Percentiles rank a stretch among this genome's conserved stretches.
Evolutionary conservation across 2,797 vertebrate species (phyloP).

Genomic region (Eospalax fontanierii): DNA sequence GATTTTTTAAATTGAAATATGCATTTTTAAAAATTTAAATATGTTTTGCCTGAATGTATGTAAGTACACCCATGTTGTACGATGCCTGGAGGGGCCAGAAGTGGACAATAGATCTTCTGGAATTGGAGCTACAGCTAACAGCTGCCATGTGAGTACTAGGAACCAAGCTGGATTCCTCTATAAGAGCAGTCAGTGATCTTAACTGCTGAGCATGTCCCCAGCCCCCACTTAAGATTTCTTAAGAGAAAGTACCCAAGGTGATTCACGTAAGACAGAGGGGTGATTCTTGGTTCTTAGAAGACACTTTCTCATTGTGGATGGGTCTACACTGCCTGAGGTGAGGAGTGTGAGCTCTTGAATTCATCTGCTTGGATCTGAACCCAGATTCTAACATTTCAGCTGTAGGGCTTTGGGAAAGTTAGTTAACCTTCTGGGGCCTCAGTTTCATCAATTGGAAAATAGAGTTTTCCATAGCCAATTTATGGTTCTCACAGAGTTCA

Average conservation of each 20-base stretch:
- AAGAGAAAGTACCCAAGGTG: slow-evolving; percentile 22
- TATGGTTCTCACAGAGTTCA: not conserved
- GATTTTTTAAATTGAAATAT: no score
- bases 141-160: no score
- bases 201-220: no score
- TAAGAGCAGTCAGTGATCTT: no score
- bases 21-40: no score
- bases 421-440: slow-evolving; percentile 51
- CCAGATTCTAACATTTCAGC: slow-evolving; percentile 9
- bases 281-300: not conserved
- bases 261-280: not conserved
- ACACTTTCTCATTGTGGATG: not conserved
- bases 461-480: no score
- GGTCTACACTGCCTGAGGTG: not conserved
- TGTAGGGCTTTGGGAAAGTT: slow-evolving; percentile 27
- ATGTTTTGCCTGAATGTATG: no score
- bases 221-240: not conserved
- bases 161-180: no score
- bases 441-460: slow-evolving; percentile 66
- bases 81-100: no score
- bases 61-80: no score
- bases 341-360: slow-evolving; percentile 37
- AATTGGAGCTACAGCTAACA: no score
- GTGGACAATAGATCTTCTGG: no score
- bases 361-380: slow-evolving; percentile 15